These are phyloP conservation scores for Atherinosoma microstoma DNA, from an alignment of 2,797 vertebrate species.

Conservation along the genomic window DNA sequence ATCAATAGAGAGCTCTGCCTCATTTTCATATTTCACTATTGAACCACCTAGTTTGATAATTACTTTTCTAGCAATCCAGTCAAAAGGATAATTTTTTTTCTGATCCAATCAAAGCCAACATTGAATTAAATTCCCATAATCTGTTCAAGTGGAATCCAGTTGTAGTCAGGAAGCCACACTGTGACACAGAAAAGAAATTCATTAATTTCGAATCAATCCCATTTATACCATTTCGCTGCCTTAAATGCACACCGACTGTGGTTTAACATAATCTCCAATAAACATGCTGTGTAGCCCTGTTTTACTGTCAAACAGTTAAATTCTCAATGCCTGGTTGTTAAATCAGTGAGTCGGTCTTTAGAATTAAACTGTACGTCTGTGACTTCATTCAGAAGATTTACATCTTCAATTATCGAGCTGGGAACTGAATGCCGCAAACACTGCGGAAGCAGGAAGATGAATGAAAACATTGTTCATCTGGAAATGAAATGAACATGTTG, in stretches of 20 bases:
- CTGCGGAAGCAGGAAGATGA: not conserved
- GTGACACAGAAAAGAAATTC: not conserved
- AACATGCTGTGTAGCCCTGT: not conserved
- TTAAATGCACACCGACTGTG: not conserved
- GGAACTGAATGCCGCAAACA: not conserved
- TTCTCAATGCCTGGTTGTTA: not conserved
- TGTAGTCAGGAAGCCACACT: too few relatives aligned
- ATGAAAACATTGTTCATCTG: slow-evolving; percentile 18
- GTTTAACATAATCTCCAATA: not conserved
- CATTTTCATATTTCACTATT: not conserved
- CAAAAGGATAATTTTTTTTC: not conserved
- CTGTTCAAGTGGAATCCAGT: not conserved
- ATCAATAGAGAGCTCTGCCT: not conserved
- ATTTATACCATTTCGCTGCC: not conserved
- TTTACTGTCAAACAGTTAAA: not conserved
- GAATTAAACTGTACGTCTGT: not conserved
- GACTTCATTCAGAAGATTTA: slow-evolving; percentile 17
- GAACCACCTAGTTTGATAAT: not conserved
- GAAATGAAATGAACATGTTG: not conserved
- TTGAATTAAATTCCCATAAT: not conserved
- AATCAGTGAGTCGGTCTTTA: not conserved
- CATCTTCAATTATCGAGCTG: slow-evolving; percentile 12
- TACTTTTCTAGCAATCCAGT: not conserved
- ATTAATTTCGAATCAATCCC: not conserved
- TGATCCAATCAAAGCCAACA: not conserved